Evolutionary conservation across 2,888 invertebrate species (phyloP).

Genomic region (Cynaeus angustus): DNA sequence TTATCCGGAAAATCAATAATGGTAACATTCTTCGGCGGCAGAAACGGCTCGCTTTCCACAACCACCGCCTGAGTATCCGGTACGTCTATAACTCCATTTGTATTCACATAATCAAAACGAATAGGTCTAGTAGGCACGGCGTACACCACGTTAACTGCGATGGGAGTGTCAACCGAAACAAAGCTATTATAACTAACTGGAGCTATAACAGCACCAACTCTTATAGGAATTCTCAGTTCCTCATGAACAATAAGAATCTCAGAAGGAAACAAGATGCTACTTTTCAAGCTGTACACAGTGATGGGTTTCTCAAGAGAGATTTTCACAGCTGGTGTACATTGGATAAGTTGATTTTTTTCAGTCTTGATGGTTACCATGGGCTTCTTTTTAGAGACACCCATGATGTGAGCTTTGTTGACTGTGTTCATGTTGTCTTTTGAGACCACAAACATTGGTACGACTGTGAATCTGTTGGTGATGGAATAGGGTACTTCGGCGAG

Average conservation of each 20-base stretch:
- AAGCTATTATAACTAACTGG: conserved; percentile 66
- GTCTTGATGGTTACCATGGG: conserved; percentile 69
- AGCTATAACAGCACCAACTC: conserved; percentile 71
- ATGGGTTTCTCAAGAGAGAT: conserved; percentile 69
- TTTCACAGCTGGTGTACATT: conserved; percentile 70
- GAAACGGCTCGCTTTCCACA: conserved; percentile 61
- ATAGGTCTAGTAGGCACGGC: conserved; percentile 70
- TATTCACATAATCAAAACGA: conserved; percentile 58
- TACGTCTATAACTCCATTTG: conserved; percentile 52
- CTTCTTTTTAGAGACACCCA: conserved; percentile 66
- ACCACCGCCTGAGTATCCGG: conserved; percentile 65
- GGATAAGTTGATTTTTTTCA: conserved; percentile 61
- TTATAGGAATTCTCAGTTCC: conserved; percentile 68
- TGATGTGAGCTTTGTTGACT: conserved; percentile 67
- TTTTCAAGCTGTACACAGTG: conserved; percentile 67
- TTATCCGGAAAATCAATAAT: conserved; percentile 65
- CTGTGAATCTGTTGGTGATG: conserved; percentile 65
- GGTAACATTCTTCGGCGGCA: conserved; percentile 65
- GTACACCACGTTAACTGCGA: conserved; percentile 69
- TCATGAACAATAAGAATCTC: conserved; percentile 69
- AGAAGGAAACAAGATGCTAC: conserved; percentile 70
- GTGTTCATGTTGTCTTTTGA: conserved; percentile 66
- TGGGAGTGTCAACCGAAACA: conserved; percentile 66
- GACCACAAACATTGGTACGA: conserved; percentile 68
- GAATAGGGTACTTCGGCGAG: conserved; percentile 66